Evolutionary conservation across 2,797 vertebrate species (phyloP), one percentile per base, ranked within the genome.

Genomic region (Spondyliosoma cantharus): DNA sequence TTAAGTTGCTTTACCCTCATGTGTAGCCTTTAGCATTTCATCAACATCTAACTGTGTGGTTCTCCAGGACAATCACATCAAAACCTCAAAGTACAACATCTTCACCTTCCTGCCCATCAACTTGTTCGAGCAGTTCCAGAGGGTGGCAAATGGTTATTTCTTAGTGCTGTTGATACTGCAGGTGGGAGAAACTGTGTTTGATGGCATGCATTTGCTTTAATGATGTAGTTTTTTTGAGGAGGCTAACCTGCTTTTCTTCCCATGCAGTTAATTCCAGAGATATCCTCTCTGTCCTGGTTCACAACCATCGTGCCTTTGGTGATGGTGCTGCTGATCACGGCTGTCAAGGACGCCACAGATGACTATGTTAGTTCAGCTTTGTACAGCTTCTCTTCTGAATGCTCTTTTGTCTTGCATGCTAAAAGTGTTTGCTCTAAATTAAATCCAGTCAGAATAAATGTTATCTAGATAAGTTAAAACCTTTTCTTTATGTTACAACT

Each of bases 91-190:
- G 80, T 97, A 97, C 91, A 96, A 94, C 83, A 14, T 96, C 81
- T 87, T 96, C 80, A 96, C 96, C 84, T 97, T 97, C 89, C 91
- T 97, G 90, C 97, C 96, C 62, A 89, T 97, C 78, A 97, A 97
- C 87, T 82, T 97, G 92, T 97, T 97, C 81, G 97, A 97, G 90
- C 97, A 97, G 90, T 96, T 97, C 85, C 96, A 96, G 90, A 94
- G 96, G 57, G 95, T 96, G 78, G 96, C 96, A 13, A 97, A 96
- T 49, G 92, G 91, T 43, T 97, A 95, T 90, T 97, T 97, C 76
- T 80, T 96, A 63, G 94, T 92, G 9, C 93, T 97, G 70, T 78
- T 93, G 54, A 94, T 96, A 79, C 93, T 96, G 74, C 94, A 96
- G 95, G 95, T 96, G 63, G 16, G 63, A 48, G 15, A 56, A 65